phyloP scores from a whole-genome alignment of 1,140 invertebrate species.

The Proales similis region DNA sequence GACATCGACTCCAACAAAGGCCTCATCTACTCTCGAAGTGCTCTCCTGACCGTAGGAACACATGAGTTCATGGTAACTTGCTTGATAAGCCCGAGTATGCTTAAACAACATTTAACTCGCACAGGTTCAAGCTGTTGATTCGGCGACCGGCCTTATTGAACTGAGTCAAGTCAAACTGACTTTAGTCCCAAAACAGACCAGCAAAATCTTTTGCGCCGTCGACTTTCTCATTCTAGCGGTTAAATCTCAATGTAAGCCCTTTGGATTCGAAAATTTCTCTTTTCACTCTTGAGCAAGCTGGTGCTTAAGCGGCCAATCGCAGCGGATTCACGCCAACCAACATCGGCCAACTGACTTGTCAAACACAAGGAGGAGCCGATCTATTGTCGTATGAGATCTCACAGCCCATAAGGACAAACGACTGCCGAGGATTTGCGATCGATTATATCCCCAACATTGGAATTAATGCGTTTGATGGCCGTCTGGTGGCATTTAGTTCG shows the following conservation, averaged over 20 bases:
- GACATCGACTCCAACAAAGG: conserved; percentile 9
- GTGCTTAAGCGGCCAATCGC: not conserved
- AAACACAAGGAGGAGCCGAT: not conserved
- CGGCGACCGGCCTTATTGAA: not conserved
- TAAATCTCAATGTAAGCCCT: conserved; percentile 3
- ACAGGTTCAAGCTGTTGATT: conserved; percentile 13
- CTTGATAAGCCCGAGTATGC: not conserved
- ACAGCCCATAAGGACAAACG: not conserved
- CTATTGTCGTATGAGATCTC: conserved; percentile 10
- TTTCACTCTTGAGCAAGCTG: not conserved
- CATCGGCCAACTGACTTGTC: not conserved
- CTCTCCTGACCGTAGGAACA: not conserved
- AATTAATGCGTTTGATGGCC: conserved; percentile 6
- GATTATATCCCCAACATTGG: conserved; percentile 24
- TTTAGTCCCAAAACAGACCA: not conserved
- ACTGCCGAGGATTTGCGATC: conserved; percentile 15
- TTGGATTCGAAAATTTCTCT: not conserved
- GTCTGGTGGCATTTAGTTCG: conserved; percentile 3
- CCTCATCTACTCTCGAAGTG: not conserved
- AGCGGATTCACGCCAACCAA: not conserved
- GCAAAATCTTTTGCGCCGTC: not conserved
- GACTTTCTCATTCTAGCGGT: conserved; percentile 14
- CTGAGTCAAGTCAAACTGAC: not conserved
- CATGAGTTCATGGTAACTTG: conserved; percentile 2
- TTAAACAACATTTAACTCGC: not conserved